Base-by-base conservation (phyloP, 1,140 invertebrate genomes). In the Chrysomallon squamiferum region DNA sequence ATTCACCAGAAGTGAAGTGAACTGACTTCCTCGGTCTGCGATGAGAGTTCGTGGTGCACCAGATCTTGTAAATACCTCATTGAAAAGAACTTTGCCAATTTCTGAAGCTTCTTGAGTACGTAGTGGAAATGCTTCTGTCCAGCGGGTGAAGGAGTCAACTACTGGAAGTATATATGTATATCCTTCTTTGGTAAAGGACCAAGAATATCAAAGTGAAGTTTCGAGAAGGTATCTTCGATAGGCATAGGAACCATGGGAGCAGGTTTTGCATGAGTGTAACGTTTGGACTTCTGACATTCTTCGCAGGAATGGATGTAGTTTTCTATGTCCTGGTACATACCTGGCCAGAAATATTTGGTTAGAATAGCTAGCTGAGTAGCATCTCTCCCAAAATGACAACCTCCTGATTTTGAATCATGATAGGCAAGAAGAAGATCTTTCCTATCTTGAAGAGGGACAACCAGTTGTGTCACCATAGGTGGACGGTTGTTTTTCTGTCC, bases 151-250 rank as follows among this genome's bases (percentile, higher is more conserved):
- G 32, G 57, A 59, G 33, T 77, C 75, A 32, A 70, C 63, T 9
- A 68, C 32, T 3, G 74, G 41, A 13, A 78, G 41, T n/a, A 76
- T 43, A 41, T 78, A 76, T 30, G 63, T 62, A 29, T 58, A 61
- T n/a, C 65, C 62, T 2, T 65, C 58, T 41, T 57, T 52, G 25
- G 66, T 69, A 74, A 45, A 7, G 62, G 65, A 30, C 74, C 69
- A 6, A 78, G 11, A 35, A 78, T 60, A 38, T 74, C 74, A 29
- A 76, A 60, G 27, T 74, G 74, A 27, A 60, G 59, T 35, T 68
- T 33, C 0, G 20, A 22, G 59, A 76, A 78, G 20, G 61, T 60
- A 33, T 68, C 63, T 35, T 65, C 45, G 27, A 65, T 52, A 22
- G 47, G 47, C 47, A 50, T 50, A 50, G 47, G 47, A 50, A 50